Percentiles rank a stretch among this genome's conserved stretches.
Conservation (phyloP, 2,113 vertebrate species). For the Cololabis saira region DNA sequence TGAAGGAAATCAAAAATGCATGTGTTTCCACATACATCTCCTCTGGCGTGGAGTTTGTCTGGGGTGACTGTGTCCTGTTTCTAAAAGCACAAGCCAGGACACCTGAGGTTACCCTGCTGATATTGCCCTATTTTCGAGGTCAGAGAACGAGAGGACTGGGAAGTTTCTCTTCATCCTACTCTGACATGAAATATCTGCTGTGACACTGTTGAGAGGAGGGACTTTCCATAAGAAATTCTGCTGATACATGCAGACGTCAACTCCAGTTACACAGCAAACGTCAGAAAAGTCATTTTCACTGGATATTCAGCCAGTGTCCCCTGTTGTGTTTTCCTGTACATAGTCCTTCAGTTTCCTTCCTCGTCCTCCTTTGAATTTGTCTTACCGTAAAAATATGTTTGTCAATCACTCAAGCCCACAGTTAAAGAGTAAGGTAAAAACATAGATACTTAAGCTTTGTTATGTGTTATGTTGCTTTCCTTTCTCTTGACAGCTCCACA, state of each 20-base stretch:
- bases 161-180: slow-evolving; percentile 49
- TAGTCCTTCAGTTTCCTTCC: slow-evolving; percentile 2
- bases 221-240: slow-evolving; percentile 68
- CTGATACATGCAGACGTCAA: slow-evolving; percentile 66
- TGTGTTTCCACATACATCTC: not conserved
- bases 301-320: slow-evolving; percentile 13
- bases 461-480: too few relatives aligned
- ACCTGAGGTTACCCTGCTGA: slow-evolving; percentile 70
- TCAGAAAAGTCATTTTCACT: slow-evolving; percentile 54
- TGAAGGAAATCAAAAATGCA: slow-evolving; percentile 19
- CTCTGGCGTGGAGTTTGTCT: slow-evolving; percentile 3
- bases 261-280: slow-evolving; percentile 62
- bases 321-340: slow-evolving; percentile 21
- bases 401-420: too few relatives aligned
- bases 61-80: slow-evolving; percentile 16
- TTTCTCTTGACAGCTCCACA: too few relatives aligned
- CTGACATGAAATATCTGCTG: slow-evolving; percentile 70
- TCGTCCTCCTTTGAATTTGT: not conserved
- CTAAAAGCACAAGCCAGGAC: slow-evolving; percentile 24
- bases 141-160: slow-evolving; percentile 51
- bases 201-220: slow-evolving; percentile 64
- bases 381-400: too few relatives aligned
- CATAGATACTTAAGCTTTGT: too few relatives aligned
- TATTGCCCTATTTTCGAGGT: slow-evolving; percentile 64
- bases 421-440: too few relatives aligned